phyloP scores from a whole-genome alignment of 1,140 invertebrate genomes.

The Planococcus citri region DNA sequence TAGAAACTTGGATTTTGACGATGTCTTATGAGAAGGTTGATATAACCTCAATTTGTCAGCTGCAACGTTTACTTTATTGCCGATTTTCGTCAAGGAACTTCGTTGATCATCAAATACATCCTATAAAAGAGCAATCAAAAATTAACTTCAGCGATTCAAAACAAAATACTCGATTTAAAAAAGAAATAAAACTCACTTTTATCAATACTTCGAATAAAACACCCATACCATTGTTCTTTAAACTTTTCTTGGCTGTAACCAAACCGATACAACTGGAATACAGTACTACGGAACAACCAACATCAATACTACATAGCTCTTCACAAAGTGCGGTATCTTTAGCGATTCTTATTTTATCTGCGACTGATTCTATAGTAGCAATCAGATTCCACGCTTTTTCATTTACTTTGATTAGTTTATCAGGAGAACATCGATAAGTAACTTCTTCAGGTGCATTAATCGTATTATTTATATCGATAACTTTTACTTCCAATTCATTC shows the following conservation, averaged over 20 bases:
- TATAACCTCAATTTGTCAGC: too few relatives aligned
- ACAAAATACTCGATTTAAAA: neutral
- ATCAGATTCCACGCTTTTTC: constrained; percentile 26
- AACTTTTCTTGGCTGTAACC: constrained; percentile 29
- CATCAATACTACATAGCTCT: constrained; percentile 23
- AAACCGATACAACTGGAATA: constrained; percentile 15
- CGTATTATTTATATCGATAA: neutral
- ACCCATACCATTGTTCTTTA: constrained; percentile 28
- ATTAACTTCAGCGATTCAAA: neutral
- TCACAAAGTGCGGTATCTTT: constrained; percentile 24
- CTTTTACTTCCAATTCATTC: neutral
- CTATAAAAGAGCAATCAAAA: neutral
- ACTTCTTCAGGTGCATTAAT: constrained; percentile 25
- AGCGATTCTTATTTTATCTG: constrained; percentile 25
- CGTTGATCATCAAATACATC: neutral
- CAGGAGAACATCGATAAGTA: constrained; percentile 25
- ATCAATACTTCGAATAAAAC: constrained; percentile 29
- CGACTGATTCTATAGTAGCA: constrained; percentile 24
- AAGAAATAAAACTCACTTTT: neutral
- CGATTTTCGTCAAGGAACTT: neutral
- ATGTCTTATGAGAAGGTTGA: too few relatives aligned
- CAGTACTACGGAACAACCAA: constrained; percentile 24
- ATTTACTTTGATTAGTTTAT: constrained; percentile 25
- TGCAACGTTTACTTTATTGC: too few relatives aligned
- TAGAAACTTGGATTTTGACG: too few relatives aligned